Base-by-base conservation (phyloP, 1,140 invertebrate species). In the Drosophila hydei region DNA sequence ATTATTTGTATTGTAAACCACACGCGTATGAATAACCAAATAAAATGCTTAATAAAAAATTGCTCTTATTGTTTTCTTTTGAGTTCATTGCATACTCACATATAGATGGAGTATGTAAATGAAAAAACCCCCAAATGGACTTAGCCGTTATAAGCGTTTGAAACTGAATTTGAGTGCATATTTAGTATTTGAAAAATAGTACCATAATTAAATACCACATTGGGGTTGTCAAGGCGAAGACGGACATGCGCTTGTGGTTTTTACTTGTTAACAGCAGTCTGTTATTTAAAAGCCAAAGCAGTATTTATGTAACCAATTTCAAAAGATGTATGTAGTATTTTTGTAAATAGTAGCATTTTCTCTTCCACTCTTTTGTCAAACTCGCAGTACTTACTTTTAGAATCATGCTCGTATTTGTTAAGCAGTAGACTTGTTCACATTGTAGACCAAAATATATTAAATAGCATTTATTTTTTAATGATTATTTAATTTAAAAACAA, bases 1-100 rank as follows among this genome's bases (percentile, higher is more conserved):
- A 87, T 77, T 90, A 90, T 85, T 76, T 90, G 89, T 90, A 90
- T 85, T 90, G 88, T 89, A 89, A 90, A 88, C 79, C 79, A 85
- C 89, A 90, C 84, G 89, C 84, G 68, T 89, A 90, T 79, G 62
- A 90, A 79, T 90, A 90, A 83, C 89, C 89, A 77, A 90, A 90
- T 90, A 85, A 85, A 85, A 78, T 85, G 89, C 89, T 90, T 90
- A 90, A 79, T 79, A 79, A 58, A 83, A 48, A 72, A 65, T 27
- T 7, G 11, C 5, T 19, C 11, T 6, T 16, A 11, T 11, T 25
- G 27, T 58, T 58, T 65, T 56, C 1, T 16, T 42, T 33, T 33
- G 30, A 3, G 1, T 16, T 16, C 1, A 40, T 14, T 16, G 5
- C 4, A n/a, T 16, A n/a, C 6, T 16, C 38, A 18, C 8, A 33